These are phyloP conservation scores for Atherix ibis DNA, from an alignment of 2,888 invertebrate species.

Conservation along the genomic window DNA sequence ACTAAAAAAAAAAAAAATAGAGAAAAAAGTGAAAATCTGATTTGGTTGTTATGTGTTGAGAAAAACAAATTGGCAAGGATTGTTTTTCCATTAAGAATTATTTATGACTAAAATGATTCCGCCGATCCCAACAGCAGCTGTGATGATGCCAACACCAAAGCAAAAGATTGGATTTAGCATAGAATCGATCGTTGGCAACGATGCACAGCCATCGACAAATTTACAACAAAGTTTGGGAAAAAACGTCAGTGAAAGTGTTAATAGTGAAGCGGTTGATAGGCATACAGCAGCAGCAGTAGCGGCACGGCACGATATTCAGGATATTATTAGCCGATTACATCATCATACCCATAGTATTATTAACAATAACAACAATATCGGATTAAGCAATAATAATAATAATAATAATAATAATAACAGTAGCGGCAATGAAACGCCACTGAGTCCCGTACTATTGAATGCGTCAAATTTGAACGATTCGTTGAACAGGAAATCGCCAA, in stretches of 20 bases:
- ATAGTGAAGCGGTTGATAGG: conserved; percentile 18
- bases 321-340: conserved; percentile 26
- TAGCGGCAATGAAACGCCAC: no score
- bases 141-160: conserved; percentile 73
- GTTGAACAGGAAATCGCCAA: conserved; percentile 2
- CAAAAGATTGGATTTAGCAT: conserved; percentile 92
- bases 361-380: conserved; percentile 12
- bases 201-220: conserved; percentile 17
- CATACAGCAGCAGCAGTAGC: no score
- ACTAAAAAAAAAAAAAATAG: background rate
- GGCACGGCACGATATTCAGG: conserved; percentile 24
- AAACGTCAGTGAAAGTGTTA: conserved; percentile 12
- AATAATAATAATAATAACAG: no score
- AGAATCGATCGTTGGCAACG: conserved; percentile 80
- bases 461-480: no score
- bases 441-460: no score
- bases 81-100: conserved; percentile 14
- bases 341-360: conserved; percentile 21
- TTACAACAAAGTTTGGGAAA: conserved; percentile 6
- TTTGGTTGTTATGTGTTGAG: no score
- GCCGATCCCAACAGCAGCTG: conserved; percentile 84
- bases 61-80: no score
- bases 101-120: conserved; percentile 65
- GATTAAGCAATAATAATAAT: conserved; percentile 4
- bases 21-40: background rate